Percentiles rank a stretch among this genome's conserved stretches.
Evolutionary conservation across 2,113 vertebrate genomes (phyloP).

Genomic region (Mugil cephalus): DNA sequence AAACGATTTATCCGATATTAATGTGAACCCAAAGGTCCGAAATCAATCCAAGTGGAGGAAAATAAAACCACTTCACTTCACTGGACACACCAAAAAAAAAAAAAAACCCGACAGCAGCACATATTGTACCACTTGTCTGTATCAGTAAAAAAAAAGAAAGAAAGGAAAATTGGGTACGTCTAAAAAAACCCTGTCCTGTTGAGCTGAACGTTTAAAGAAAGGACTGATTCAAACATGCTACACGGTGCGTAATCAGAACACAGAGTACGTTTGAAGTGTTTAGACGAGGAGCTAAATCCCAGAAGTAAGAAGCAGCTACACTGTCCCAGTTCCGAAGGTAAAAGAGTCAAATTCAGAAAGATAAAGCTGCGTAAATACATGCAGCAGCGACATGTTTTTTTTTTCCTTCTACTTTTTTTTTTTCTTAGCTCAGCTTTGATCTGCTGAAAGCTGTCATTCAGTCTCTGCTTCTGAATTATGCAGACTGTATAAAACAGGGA

Average conservation of each 20-base stretch:
- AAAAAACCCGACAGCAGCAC: no score
- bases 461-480: slow-evolving; percentile 47
- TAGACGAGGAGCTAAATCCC: background rate
- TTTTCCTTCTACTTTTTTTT: slow-evolving; percentile 13
- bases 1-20: no score
- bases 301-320: slow-evolving; percentile 1
- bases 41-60: no score
- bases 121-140: no score
- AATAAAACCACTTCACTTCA: no score
- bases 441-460: slow-evolving; percentile 53
- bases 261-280: background rate
- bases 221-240: no score
- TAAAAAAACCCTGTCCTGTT: no score
- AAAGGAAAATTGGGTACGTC: no score
- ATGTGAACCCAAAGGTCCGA: no score
- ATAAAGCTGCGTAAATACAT: slow-evolving; percentile 8
- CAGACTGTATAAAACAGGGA: slow-evolving; percentile 27
- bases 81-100: no score
- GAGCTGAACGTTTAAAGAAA: no score
- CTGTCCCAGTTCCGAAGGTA: slow-evolving; percentile 10
- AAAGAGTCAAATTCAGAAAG: slow-evolving; percentile 7
- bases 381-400: background rate
- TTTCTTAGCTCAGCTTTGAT: slow-evolving; percentile 44
- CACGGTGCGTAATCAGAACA: background rate
- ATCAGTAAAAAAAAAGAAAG: no score